Percentiles rank a stretch among this genome's conserved stretches.
Conservation (phyloP, 1,140 invertebrate genomes). For the Acromyrmex heyeri region DNA sequence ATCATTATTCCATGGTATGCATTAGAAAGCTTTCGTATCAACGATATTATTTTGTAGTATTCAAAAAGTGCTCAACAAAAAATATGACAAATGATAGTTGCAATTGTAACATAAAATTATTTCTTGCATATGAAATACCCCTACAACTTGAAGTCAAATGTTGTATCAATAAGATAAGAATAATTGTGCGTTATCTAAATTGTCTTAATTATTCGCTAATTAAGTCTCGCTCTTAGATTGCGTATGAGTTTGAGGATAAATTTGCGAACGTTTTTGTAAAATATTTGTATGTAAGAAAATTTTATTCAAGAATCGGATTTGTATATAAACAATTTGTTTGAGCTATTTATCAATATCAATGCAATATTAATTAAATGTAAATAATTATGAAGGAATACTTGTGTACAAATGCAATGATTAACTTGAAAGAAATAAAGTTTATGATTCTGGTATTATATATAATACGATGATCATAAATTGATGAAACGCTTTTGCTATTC, state of each 20-base stretch:
- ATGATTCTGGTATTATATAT: constrained; percentile 24
- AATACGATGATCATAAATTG: constrained; percentile 34
- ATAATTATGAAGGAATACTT: constrained; percentile 38
- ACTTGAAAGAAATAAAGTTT: constrained; percentile 48
- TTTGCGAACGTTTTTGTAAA: constrained; percentile 20
- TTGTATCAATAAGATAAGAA: constrained; percentile 23
- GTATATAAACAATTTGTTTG: constrained; percentile 1
- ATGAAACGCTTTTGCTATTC: constrained; percentile 23
- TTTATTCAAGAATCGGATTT: not conserved
- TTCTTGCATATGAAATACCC: constrained; percentile 10
- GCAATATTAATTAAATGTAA: constrained; percentile 3
- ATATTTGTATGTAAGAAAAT: constrained; percentile 1
- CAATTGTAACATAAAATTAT: constrained; percentile 19
- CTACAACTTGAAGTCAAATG: not conserved
- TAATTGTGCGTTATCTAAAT: not conserved
- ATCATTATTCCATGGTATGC: constrained; percentile 19
- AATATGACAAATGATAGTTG: constrained; percentile 31
- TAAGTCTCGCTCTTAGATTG: constrained; percentile 21
- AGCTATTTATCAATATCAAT: not conserved
- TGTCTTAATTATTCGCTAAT: constrained; percentile 10
- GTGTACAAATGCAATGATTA: constrained; percentile 35
- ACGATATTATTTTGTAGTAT: constrained; percentile 53
- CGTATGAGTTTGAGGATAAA: not conserved
- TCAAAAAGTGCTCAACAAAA: constrained; percentile 47
- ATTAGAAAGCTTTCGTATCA: constrained; percentile 50